Evolutionary conservation across 2,113 vertebrate species (phyloP), one percentile per base, ranked within the genome.

Genomic region (Paramisgurnus dabryanus): DNA sequence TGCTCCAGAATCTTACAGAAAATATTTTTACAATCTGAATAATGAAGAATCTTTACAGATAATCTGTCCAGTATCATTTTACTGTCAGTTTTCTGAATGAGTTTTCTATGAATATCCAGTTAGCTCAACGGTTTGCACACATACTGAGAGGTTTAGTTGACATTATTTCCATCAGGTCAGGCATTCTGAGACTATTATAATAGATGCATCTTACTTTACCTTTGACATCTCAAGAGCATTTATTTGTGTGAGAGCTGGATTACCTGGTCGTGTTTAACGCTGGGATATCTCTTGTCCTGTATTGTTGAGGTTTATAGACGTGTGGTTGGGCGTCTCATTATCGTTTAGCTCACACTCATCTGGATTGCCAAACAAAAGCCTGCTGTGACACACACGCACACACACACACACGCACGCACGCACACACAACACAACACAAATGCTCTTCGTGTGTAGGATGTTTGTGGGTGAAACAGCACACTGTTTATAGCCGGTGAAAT

Each of bases 151-250:
- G 10, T 43, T 43, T 41, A 12, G 43, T 60, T 1, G 3, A 8
- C 27, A 41, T 72, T 65, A 50, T 65, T 22, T 45, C 10, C 55
- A 7, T 4, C 45, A 47, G 43, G 27, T 49, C 78, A 64, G 45
- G 45, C 47, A 7, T 64, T 72, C 67, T 27, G 15, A 5, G 3
- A 15, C 12, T n/a, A 43, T 64, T 45, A 43, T 7, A 41, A 17
- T 39, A 7, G 49, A 18, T 66, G 6, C 10, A 7, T 47, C 39
- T 41, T 67, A 53, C 57, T 12, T 61, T 43, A 40, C 55, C 27
- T 66, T 64, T 64, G 22, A 66, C 76, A 66, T 75, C 67, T 12
- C 55, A 53, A 79, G 79, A 41, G 76, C 53, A 64, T n/a, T 58
- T 18, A 50, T 67, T 22, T 22, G 22, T 60, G 64, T 79, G 41